A percentile compares a stretch with the other conserved stretches of the same genome.
Evolutionary conservation across 1,140 invertebrate genomes (phyloP).

Genomic region (Oryctes rhinoceros): DNA sequence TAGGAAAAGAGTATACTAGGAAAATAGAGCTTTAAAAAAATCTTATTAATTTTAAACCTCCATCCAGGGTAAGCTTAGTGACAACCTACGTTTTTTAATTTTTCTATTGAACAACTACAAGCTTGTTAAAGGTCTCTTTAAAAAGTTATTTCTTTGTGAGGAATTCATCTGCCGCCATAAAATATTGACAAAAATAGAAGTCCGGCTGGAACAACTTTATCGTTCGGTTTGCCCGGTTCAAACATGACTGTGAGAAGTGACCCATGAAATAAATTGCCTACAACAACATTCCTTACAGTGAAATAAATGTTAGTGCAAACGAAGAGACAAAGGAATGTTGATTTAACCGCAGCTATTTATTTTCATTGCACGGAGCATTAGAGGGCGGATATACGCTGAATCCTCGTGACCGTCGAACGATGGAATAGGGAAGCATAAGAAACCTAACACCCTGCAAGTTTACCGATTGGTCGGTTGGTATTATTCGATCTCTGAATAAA

Average conservation of each 20-base stretch:
- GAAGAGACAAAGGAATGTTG: slow-evolving; percentile 54
- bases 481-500: slow-evolving; percentile 5
- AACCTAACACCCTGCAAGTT: neutral
- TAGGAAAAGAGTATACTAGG: no score
- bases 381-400: neutral
- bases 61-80: no score
- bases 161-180: neutral
- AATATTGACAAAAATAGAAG: neutral
- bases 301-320: slow-evolving; percentile 54
- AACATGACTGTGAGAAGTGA: slow-evolving; percentile 46
- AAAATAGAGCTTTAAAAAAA: no score
- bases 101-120: no score
- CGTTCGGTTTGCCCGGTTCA: slow-evolving; percentile 3
- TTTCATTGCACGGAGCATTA: slow-evolving; percentile 48
- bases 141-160: neutral
- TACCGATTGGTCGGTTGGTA: neutral
- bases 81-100: no score
- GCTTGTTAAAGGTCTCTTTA: neutral
- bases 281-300: slow-evolving; percentile 53
- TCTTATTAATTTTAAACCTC: no score
- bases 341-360: slow-evolving; percentile 56
- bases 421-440: neutral
- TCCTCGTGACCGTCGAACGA: neutral
- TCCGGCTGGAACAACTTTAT: slow-evolving; percentile 7
- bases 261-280: slow-evolving; percentile 55